Percentiles rank a stretch among this genome's conserved stretches.
These are phyloP conservation scores for Epizoanthus ramosus DNA, from an alignment of 92 coral and sea anemone species.

Conservation along the genomic window DNA sequence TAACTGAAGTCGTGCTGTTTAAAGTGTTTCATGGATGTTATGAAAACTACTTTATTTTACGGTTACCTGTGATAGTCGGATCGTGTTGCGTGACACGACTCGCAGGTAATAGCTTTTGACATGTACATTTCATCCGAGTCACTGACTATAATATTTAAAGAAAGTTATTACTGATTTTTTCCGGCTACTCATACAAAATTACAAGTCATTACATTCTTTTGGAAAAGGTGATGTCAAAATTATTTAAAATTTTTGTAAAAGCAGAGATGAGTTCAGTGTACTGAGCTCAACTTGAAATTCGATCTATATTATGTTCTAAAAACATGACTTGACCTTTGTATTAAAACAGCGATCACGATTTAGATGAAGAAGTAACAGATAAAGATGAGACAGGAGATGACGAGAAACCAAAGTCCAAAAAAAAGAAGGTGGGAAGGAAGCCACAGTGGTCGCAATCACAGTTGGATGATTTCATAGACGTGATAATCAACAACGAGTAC, in stretches of 20 bases:
- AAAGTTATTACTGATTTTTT: not conserved
- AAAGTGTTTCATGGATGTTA: too few species aligned
- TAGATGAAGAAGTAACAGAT: not conserved
- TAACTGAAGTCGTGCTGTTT: too few species aligned
- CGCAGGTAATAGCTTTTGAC: too few species aligned
- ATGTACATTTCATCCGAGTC: too few species aligned
- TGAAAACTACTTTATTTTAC: too few species aligned
- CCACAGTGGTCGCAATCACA: constrained; percentile 9
- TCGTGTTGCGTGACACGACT: too few species aligned
- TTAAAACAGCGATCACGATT: not conserved
- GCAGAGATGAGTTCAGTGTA: not conserved
- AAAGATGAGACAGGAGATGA: not conserved
- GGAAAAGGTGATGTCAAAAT: constrained; percentile 8
- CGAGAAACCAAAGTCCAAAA: not conserved
- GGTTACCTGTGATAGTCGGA: too few species aligned
- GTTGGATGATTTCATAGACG: constrained; percentile 16
- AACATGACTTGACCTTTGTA: constrained; percentile 12
- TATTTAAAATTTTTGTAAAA: not conserved
- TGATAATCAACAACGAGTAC: constrained; percentile 19
- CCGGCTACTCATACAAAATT: not conserved
- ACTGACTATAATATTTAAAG: too few species aligned
- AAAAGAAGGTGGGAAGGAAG: constrained; percentile 23
- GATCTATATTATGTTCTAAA: constrained; percentile 6
- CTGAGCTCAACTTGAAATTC: constrained; percentile 26
- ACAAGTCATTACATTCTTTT: not conserved